Base-by-base conservation (phyloP, 2,113 vertebrate species). In the Tiliqua scincoides region DNA sequence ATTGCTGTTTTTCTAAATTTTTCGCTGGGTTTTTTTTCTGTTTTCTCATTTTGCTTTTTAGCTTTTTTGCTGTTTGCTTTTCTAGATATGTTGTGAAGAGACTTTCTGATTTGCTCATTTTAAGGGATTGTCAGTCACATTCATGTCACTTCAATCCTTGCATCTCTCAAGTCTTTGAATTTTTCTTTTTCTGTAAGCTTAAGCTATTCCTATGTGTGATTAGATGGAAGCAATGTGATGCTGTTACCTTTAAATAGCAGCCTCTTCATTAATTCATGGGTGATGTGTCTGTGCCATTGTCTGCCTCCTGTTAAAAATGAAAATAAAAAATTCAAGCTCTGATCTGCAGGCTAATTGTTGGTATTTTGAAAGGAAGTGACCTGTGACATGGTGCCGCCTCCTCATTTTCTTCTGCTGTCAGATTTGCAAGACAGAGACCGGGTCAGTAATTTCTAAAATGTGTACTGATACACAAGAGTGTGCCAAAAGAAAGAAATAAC, bases 351-450 rank as follows among this genome's bases (percentile, higher is more conserved):
- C n/a, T 32, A 52, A 37, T 89, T 91, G 35, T 67, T 86, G 25
- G 3, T 84, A 4, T 68, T 67, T 40, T 82, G 37, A 68, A 52
- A 68, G 85, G 80, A 83, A 20, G 1, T 87, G 75, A 11, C 43
- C 80, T 68, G 67, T 52, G 35, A 72, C 37, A 32, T 82, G 62
- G 43, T 79, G 40, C 68, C 81, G 35, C 27, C 2, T 89, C 59
- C 59, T 85, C 83, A 63, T 76, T 92, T 93, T 89, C 75, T 40
- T 54, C 17, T 91, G 4, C 43, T 37, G 63, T 61, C 88, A 52
- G 32, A 48, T 72, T 81, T 40, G 43, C 43, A 32, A 52, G 72
- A 75, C 40, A 52, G 25, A 62, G 12, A 3, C 18, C 1, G 43
- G 71, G 18, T 32, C 6, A 15, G 37, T 48, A 23, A n/a, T 74